Base-by-base conservation (phyloP, 2,797 vertebrate species). In the Coccyzus lansbergi region DNA sequence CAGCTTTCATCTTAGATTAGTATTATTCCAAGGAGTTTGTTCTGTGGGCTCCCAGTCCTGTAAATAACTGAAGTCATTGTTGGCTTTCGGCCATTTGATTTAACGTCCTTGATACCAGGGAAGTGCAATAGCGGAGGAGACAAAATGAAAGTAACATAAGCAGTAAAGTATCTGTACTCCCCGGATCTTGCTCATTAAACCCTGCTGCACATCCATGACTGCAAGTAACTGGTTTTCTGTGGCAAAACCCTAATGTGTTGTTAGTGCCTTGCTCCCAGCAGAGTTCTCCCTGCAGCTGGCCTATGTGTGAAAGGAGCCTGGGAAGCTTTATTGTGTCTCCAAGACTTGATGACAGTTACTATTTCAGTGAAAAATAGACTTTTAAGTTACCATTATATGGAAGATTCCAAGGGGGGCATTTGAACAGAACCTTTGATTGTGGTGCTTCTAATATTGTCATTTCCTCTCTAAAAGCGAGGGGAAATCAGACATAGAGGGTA, bases 1-100 rank as follows among this genome's bases (percentile, higher is more conserved):
- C 28, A 67, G 36, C 65, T 94, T 85, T 93, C 86, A 56, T 84
- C 90, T 94, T 78, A 60, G 62, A 49, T 93, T 40, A 34, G 68
- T 38, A 12, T 59, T 59, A 49, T 93, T 94, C 46, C 1, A 14
- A 81, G 72, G 58, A 76, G 92, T 42, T 88, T 56, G 53, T 90
- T 92, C 58, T 77, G 48, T 51, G 46, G n/a, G 46, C 49, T 94
- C 56, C 52, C 52, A 55, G 72, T 79, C 59, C 77, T 60, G 56
- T 90, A 90, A 92, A 68, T 87, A 94, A 87, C 56, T 75, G 85
- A 89, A 92, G 46, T 90, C 69, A 91, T 58, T 2, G 2, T 5
- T 92, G 93, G 79, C 84, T 78, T 91, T 42, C 62, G 71, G 72
- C 79, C 91, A 70, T 59, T 70, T 80, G 40, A 44, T 68, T 91